Evolutionary conservation across 2,113 vertebrate genomes (phyloP).

Genomic region (Brachypteracias leptosomus): DNA sequence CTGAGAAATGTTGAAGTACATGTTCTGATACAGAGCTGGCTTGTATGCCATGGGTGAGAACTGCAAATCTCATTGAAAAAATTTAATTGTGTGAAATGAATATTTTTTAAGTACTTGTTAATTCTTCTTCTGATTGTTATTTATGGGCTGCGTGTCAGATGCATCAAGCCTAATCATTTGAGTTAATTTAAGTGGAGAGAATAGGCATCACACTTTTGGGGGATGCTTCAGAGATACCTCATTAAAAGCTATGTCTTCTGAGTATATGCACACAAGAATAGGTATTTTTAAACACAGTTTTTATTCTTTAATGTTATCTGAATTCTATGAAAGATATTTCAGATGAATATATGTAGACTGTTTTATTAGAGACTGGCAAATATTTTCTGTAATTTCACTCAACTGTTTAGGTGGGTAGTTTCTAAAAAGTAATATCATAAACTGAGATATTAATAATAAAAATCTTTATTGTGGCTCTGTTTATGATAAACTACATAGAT

Average conservation of each 20-base stretch:
- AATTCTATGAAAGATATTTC: background rate
- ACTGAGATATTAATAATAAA: background rate
- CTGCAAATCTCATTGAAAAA: background rate
- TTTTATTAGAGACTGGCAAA: background rate
- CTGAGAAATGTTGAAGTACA: background rate
- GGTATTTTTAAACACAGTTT: background rate
- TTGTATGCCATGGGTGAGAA: background rate
- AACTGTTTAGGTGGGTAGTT: background rate
- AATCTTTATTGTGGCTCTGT: background rate
- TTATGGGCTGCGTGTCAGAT: background rate
- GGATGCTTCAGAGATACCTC: background rate
- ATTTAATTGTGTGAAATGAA: background rate
- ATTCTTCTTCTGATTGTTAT: background rate
- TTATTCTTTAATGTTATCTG: background rate
- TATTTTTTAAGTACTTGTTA: background rate
- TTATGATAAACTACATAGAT: background rate
- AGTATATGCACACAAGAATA: background rate
- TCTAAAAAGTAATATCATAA: background rate
- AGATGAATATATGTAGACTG: background rate
- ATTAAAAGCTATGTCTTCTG: background rate
- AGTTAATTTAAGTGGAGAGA: background rate
- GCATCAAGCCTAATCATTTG: background rate
- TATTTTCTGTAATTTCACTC: background rate
- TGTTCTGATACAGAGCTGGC: background rate
- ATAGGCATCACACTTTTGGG: background rate